A percentile compares a stretch with the other conserved stretches of the same genome.
Conservation (phyloP, 2,797 vertebrate genomes). For the Hippocampus kuda region DNA sequence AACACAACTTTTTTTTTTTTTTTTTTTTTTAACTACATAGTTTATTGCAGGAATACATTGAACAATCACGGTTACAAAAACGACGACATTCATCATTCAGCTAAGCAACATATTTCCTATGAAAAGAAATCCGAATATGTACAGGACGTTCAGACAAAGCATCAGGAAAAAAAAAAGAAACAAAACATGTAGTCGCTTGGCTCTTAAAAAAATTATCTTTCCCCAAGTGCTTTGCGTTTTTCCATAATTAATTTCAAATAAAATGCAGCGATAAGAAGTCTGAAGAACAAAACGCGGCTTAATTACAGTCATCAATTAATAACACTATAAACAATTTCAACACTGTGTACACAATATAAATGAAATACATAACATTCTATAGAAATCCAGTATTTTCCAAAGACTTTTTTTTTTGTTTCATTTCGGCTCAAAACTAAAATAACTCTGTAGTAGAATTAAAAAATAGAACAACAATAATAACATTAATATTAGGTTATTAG, state of each 20-base stretch:
- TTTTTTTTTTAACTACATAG: conserved; percentile 56
- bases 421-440: conserved; percentile 68
- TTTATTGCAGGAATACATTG: conserved; percentile 84
- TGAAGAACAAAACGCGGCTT: conserved; percentile 68
- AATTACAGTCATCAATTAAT: conserved; percentile 79
- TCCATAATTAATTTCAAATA: conserved; percentile 84
- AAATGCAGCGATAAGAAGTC: conserved; percentile 85
- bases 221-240: conserved; percentile 81
- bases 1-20: conserved; percentile 11
- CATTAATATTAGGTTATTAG: conserved; percentile 74
- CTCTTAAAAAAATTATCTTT: conserved; percentile 75
- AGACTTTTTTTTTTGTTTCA: conserved; percentile 52
- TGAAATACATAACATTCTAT: conserved; percentile 89
- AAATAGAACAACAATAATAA: conserved; percentile 77
- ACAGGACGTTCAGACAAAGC: conserved; percentile 68
- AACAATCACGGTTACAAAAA: conserved; percentile 82
- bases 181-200: conserved; percentile 72
- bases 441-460: conserved; percentile 94
- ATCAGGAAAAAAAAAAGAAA: conserved; percentile 35
- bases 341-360: conserved; percentile 90
- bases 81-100: conserved; percentile 72
- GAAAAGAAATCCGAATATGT: conserved; percentile 74
- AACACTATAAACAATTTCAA: conserved; percentile 91
- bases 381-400: conserved; percentile 98
- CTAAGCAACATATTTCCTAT: conserved; percentile 62